A percentile compares a stretch with the other conserved stretches of the same genome.
Conservation (phyloP, 2,797 vertebrate genomes). For the Aeoliscus strigatus region DNA sequence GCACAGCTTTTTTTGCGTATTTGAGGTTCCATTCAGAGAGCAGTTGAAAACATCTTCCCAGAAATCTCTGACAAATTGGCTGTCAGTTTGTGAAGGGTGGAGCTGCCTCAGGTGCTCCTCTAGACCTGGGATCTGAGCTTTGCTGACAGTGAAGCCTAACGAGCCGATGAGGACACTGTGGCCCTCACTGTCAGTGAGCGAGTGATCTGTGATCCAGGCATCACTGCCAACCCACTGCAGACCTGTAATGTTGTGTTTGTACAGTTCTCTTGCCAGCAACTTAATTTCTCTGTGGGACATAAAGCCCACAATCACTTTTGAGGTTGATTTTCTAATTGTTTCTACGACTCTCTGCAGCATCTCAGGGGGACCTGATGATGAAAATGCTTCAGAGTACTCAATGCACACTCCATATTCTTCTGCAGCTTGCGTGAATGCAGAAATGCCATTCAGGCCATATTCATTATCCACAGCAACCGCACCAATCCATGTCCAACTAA, state of each 20-base stretch:
- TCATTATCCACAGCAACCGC: constrained; percentile 67
- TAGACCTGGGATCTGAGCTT: constrained; percentile 64
- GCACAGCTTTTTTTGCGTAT: constrained; percentile 45
- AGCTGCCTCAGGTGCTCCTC: constrained; percentile 62
- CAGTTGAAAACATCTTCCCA: constrained; percentile 74
- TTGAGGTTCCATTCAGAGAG: constrained; percentile 34
- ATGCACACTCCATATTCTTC: constrained; percentile 71
- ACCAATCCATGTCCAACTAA: constrained; percentile 78
- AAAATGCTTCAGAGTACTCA: constrained; percentile 72
- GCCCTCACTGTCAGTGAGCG: constrained; percentile 59
- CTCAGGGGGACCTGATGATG: constrained; percentile 59
- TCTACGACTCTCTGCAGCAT: constrained; percentile 56
- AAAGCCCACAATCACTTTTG: constrained; percentile 74
- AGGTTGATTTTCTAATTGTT: constrained; percentile 61
- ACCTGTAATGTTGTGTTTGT: constrained; percentile 66
- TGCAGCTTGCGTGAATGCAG: constrained; percentile 62
- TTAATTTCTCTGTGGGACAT: constrained; percentile 74
- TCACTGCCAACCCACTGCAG: constrained; percentile 77
- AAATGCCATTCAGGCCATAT: constrained; percentile 70
- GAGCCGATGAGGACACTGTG: constrained; percentile 63
- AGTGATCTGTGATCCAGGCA: constrained; percentile 76
- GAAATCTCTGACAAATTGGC: constrained; percentile 70
- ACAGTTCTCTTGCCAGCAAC: constrained; percentile 61
- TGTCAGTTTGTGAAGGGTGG: constrained; percentile 65
- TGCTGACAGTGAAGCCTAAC: constrained; percentile 67